These are phyloP conservation scores for Acyrthosiphon pisum DNA, from an alignment of 1,140 invertebrate species.

Conservation along the genomic window DNA sequence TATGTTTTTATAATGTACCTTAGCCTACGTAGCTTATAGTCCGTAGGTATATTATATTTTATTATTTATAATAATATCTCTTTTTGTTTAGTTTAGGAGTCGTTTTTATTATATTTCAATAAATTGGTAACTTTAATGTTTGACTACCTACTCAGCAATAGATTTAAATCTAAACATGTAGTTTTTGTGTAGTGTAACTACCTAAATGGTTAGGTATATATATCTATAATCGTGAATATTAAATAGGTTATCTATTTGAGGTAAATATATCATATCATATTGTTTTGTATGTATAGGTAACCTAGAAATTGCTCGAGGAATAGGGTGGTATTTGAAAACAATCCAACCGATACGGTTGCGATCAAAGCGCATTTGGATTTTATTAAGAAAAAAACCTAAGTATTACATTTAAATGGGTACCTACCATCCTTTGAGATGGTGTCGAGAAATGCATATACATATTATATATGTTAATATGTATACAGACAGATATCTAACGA, in stretches of 20 bases:
- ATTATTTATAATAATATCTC: conserved; percentile 28
- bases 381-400: conserved; percentile 12
- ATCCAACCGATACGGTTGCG: neutral
- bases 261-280: conserved; percentile 25
- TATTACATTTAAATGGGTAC: neutral
- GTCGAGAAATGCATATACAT: conserved; percentile 33
- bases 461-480: neutral
- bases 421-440: neutral
- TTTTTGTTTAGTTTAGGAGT: conserved; percentile 22
- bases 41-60: neutral
- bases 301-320: conserved; percentile 46
- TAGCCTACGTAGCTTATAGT: neutral
- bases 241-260: conserved; percentile 35
- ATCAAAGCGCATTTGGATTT: neutral
- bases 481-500: neutral
- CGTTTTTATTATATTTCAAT: conserved; percentile 28
- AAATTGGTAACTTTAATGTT: conserved; percentile 51
- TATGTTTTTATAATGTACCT: conserved; percentile 24
- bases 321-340: neutral
- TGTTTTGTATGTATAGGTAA: conserved; percentile 29
- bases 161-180: conserved; percentile 29
- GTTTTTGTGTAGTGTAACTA: neutral
- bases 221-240: neutral
- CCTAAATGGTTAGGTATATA: neutral
- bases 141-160: conserved; percentile 37